Base-by-base conservation (phyloP, 37 sponge, comb jelly and placozoan genomes). In the Tethya wilhelma region DNA sequence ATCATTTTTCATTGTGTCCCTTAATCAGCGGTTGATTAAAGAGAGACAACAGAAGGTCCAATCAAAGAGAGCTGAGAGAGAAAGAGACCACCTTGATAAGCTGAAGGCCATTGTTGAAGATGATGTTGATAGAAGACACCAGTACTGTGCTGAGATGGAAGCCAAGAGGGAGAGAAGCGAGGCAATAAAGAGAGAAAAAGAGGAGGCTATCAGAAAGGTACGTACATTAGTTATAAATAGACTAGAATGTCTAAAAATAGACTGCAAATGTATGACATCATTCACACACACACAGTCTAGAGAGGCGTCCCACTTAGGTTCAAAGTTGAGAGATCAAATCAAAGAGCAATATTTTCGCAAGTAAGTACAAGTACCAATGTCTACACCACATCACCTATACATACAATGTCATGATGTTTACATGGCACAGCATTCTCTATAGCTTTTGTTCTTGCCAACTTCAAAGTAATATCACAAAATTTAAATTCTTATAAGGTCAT, bases 291-390 rank as follows among this genome's bases (percentile, higher is more conserved):
- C 19, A 56, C 38, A 75, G 76, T 32, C 62, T 0, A 2, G 76
- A 58, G 60, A 58, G 34, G 22, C 5, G 14, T 59, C 76, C 23
- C 36, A 20, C 3, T 23, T 5, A n/a, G 59, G 76, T 38, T 23
- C 60, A 8, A 38, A 58, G 62, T 5, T 75, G 26, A 56, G 76
- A 23, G 76, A 57, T 1, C 38, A 57, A 3, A 38, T 75, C 22
- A 75, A 75, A 58, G 62, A 75, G 4, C 60, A 58, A 22, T 59
- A 75, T 29, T 22, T 59, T 6, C 57, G 76, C 25, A 75, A 75
- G 76, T 56, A 59, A 75, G 59, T 22, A 9, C 17, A 9, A 14
- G 14, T 14, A 14, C 14, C 14, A 49, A 49, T 14, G 9, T 49
- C 53, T 49, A 49, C 28, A 26, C 11, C 11, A n/a, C n/a, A n/a